These are phyloP conservation scores for Clinocottus analis DNA, from an alignment of 2,113 vertebrate genomes.

Conservation along the genomic window DNA sequence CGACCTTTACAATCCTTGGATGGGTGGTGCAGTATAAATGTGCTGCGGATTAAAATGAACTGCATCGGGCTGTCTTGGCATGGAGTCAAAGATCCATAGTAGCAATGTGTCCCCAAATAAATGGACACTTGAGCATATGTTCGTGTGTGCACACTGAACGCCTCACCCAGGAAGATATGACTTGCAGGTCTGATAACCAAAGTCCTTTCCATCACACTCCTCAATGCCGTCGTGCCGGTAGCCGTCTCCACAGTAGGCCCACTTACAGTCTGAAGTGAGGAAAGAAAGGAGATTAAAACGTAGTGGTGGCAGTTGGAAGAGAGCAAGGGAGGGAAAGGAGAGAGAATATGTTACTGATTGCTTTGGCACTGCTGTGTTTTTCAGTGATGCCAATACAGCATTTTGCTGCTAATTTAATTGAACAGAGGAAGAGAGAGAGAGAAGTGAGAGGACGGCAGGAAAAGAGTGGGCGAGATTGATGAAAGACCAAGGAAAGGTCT, in stretches of 20 bases:
- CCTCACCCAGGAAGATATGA: conserved; percentile 92
- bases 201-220: conserved; percentile 96
- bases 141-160: background rate
- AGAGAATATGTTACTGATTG: conserved; percentile 62
- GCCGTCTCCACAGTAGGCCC: conserved; percentile 95
- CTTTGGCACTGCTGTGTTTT: conserved; percentile 62
- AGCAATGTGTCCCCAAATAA: background rate
- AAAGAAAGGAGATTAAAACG: background rate
- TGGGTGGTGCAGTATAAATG: conserved; percentile 4
- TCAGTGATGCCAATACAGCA: conserved; percentile 69
- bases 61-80: background rate
- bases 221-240: conserved; percentile 91
- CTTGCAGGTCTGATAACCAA: conserved; percentile 94
- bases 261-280: conserved; percentile 87
- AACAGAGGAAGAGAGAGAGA: conserved; percentile 29
- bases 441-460: conserved; percentile 41
- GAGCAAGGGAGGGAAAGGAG: conserved; percentile 1
- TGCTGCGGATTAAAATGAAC: conserved; percentile 12
- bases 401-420: conserved; percentile 74
- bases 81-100: background rate
- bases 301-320: background rate
- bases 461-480: conserved; percentile 56
- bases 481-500: conserved; percentile 63
- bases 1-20: background rate
- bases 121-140: background rate